Percentiles rank a stretch among this genome's conserved stretches.
phyloP scores from a whole-genome alignment of 2,113 vertebrate genomes.

The Psittacula cyanocephala region DNA sequence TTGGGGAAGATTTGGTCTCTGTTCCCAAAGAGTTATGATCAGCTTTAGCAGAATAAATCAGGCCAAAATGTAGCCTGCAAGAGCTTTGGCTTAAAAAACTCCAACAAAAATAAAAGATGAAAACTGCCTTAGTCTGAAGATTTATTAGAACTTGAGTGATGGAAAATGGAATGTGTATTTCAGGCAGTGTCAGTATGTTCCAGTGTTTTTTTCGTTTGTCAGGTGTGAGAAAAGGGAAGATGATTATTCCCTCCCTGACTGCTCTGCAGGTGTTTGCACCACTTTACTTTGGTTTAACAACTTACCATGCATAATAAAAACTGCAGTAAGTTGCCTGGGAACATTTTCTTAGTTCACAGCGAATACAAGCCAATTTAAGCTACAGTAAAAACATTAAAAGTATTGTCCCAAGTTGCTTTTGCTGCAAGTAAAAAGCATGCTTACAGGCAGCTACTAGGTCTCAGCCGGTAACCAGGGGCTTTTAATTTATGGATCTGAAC shows the following conservation, averaged over 20 bases:
- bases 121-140: not conserved
- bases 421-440: not conserved
- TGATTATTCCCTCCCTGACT: not conserved
- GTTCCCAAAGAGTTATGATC: not conserved
- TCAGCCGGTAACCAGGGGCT: not conserved
- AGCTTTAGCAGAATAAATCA: not conserved
- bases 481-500: conserved; percentile 15
- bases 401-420: not conserved
- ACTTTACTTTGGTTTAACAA: not conserved
- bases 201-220: not conserved
- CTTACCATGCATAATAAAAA: not conserved
- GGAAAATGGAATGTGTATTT: not conserved
- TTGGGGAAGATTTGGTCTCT: not conserved
- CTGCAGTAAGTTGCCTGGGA: not conserved
- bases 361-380: not conserved
- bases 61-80: not conserved
- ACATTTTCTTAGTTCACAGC: not conserved
- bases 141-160: not conserved
- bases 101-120: not conserved
- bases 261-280: not conserved
- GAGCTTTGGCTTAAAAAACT: not conserved
- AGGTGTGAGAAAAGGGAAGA: not conserved
- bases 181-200: not conserved
- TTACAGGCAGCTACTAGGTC: not conserved
- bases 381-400: not conserved